phyloP scores from a whole-genome alignment of 2,888 invertebrate species.

The Germaria angustata region DNA sequence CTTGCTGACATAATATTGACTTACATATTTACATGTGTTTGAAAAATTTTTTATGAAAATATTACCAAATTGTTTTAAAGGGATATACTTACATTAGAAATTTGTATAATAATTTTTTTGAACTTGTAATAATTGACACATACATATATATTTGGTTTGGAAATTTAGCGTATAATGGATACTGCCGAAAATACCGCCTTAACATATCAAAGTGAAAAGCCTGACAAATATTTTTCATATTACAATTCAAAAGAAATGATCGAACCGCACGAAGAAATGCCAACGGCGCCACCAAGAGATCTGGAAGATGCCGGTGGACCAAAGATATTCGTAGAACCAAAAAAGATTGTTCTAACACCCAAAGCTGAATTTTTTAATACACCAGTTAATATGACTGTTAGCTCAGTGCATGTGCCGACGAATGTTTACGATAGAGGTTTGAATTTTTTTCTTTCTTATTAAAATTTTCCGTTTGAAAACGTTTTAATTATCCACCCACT shows the following conservation, averaged over 20 bases:
- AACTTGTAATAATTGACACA: neutral
- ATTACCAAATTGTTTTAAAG: neutral
- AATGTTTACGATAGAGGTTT: slow-evolving; percentile 95
- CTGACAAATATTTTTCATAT: slow-evolving; percentile 84
- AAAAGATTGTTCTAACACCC: slow-evolving; percentile 84
- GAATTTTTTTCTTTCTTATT: slow-evolving; percentile 70
- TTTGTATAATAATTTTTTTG: no score
- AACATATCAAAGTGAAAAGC: slow-evolving; percentile 82
- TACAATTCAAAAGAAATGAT: slow-evolving; percentile 87
- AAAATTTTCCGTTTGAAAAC: slow-evolving; percentile 20
- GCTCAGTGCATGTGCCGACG: slow-evolving; percentile 96
- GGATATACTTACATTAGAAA: no score
- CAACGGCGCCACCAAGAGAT: slow-evolving; percentile 81
- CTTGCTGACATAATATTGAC: neutral
- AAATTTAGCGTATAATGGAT: slow-evolving; percentile 89
- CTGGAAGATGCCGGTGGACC: slow-evolving; percentile 82
- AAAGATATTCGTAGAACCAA: slow-evolving; percentile 82
- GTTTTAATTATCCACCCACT: slow-evolving; percentile 37
- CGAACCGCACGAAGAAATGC: slow-evolving; percentile 82
- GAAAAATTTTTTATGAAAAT: neutral
- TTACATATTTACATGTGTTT: neutral
- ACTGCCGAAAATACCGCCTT: slow-evolving; percentile 91
- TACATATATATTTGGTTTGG: slow-evolving; percentile 26
- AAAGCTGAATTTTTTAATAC: slow-evolving; percentile 90
- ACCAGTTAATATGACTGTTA: slow-evolving; percentile 88